Percentiles rank a stretch among this genome's conserved stretches.
phyloP scores from a whole-genome alignment of 2,797 vertebrate genomes.

The Margarornis squamiger region DNA sequence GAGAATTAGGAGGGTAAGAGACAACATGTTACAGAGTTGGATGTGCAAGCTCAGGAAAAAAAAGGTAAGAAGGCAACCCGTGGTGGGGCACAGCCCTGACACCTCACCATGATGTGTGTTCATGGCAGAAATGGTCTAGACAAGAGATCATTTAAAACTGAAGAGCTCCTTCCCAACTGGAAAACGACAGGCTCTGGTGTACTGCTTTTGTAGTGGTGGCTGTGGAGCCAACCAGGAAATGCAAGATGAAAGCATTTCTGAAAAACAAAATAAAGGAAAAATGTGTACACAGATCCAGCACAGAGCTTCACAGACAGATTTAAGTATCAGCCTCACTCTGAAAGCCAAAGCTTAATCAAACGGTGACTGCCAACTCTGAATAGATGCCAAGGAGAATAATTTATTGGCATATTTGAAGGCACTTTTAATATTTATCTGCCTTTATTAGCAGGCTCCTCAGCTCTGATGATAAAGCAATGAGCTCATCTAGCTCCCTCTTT shows the following conservation, averaged over 20 bases:
- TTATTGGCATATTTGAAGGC: slow-evolving; percentile 25
- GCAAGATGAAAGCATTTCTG: slow-evolving; percentile 41
- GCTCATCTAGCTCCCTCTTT: slow-evolving; percentile 9
- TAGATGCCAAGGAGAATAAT: slow-evolving; percentile 35
- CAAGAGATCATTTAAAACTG: background rate
- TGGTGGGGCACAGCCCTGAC: background rate
- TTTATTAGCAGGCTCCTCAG: slow-evolving; percentile 20
- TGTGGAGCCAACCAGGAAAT: slow-evolving; percentile 35
- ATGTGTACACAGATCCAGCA: background rate
- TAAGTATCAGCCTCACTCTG: background rate
- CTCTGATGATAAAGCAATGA: background rate
- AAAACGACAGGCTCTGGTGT: background rate
- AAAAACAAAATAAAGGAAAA: slow-evolving; percentile 19
- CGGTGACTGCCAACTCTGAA: slow-evolving; percentile 26
- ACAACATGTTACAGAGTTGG: background rate
- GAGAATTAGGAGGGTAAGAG: background rate
- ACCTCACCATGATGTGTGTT: background rate
- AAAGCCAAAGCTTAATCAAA: slow-evolving; percentile 52
- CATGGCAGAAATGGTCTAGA: background rate
- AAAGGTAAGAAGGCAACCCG: background rate
- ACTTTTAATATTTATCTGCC: slow-evolving; percentile 50
- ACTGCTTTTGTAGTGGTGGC: background rate
- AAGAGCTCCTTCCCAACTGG: background rate
- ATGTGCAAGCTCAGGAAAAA: background rate
- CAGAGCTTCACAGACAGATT: background rate